Evolutionary conservation across 2,888 invertebrate genomes (phyloP).

Genomic region (Acleris holmiana): DNA sequence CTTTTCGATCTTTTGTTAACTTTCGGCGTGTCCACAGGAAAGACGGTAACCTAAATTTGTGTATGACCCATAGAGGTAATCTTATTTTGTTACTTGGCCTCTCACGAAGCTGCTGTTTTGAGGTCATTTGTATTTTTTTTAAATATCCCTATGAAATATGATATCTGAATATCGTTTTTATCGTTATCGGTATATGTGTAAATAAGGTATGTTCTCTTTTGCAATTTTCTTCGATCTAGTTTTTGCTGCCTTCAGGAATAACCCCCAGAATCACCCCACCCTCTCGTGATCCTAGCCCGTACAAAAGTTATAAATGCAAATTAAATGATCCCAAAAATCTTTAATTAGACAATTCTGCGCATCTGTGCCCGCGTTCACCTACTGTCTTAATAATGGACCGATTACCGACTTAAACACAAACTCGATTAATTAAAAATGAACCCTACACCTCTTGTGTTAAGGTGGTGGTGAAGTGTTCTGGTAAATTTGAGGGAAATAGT

Average conservation of each 20-base stretch:
- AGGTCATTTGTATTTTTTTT: no score
- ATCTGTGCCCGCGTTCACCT: slow-evolving; percentile 46
- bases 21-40: no score
- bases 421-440: background rate
- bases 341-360: slow-evolving; percentile 52
- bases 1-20: no score
- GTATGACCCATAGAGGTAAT: no score
- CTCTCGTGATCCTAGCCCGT: background rate
- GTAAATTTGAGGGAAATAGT: slow-evolving; percentile 15
- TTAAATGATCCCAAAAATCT: slow-evolving; percentile 48
- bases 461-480: background rate
- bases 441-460: background rate
- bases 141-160: no score
- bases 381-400: slow-evolving; percentile 44
- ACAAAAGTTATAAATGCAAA: slow-evolving; percentile 44
- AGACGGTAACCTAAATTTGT: no score
- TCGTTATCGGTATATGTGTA: no score
- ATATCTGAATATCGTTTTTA: no score
- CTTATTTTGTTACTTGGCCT: no score
- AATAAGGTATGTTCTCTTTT: no score
- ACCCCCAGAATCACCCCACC: background rate
- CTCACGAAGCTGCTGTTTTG: no score
- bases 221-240: no score
- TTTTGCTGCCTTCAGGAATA: background rate
- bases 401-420: slow-evolving; percentile 23